Conservation (phyloP, 2,888 invertebrate genomes). For the Caenorhabditis parvicauda region DNA sequence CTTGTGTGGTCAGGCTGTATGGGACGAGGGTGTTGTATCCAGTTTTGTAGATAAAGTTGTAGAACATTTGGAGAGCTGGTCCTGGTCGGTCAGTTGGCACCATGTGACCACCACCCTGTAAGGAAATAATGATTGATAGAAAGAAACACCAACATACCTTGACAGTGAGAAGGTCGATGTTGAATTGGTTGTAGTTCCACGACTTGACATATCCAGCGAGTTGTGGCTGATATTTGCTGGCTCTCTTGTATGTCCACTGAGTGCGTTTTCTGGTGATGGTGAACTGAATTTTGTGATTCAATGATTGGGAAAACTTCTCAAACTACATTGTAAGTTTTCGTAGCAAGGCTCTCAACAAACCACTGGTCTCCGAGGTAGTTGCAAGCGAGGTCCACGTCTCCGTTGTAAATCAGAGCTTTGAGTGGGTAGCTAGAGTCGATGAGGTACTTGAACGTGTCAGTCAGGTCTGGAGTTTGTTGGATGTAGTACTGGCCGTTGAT, state of each 20-base stretch:
- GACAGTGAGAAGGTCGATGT: constrained; percentile 44
- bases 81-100: constrained; percentile 52
- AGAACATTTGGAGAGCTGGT: constrained; percentile 53
- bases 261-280: constrained; percentile 16
- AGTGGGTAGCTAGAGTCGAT: constrained; percentile 34
- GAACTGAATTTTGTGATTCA: constrained; percentile 18
- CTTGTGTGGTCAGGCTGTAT: constrained; percentile 17
- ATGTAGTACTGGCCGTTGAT: constrained; percentile 47
- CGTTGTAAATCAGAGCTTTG: constrained; percentile 52
- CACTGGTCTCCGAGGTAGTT: constrained; percentile 55
- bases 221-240: constrained; percentile 18
- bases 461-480: constrained; percentile 49
- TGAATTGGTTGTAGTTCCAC: constrained; percentile 18
- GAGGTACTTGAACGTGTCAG: constrained; percentile 44
- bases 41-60: constrained; percentile 42
- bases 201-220: constrained; percentile 36
- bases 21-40: constrained; percentile 32
- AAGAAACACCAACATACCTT: constrained; percentile 15
- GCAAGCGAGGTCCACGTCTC: constrained; percentile 54
- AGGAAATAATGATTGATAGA: not conserved
- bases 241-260: constrained; percentile 38
- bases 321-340: not conserved
- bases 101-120: constrained; percentile 39
- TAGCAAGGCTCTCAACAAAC: constrained; percentile 45
- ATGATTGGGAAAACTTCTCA: not conserved